Base-by-base conservation (phyloP, 1,140 invertebrate genomes). In the Oncopodura yosiiana region DNA sequence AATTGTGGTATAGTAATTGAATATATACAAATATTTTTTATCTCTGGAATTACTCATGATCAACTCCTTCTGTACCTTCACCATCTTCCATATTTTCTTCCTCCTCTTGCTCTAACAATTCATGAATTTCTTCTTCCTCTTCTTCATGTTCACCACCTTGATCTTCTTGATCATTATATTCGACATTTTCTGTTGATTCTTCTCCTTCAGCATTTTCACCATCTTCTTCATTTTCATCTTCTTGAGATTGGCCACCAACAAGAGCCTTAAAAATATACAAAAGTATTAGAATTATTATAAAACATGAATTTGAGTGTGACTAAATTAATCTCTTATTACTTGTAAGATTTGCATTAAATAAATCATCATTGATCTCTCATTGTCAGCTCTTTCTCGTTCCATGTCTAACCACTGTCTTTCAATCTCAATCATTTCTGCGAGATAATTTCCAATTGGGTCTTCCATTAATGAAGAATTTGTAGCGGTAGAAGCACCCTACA, bases 341-440 rank as follows among this genome's bases (percentile, higher is more conserved):
- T n/a, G 58, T 12, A 64, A 53, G 18, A 61, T 57, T 51, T 64
- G 62, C 58, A 61, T 64, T 56, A 64, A 59, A 56, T 61, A 64
- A 38, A 59, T 51, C 58, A 64, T 61, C 58, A 64, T 61, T n/a
- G 42, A 38, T 11, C 58, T 52, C 29, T 64, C 62, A 42, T 64
- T 64, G n/a, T 61, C 58, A 23, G 62, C 62, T 41, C 62, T 18
- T 27, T 64, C 62, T 14, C 62, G 27, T 42, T 64, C 62, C 56
- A 64, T 56, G 5, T 61, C 59, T 34, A 64, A 21, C 62, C 62
- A 64, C 23, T 60, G 55, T 24, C 58, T 29, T 36, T 64, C 62
- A 50, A 64, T 60, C 14, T 64, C 62, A n/a, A 64, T 53, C 62
- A 64, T 61, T 45, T 64, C 62, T 3, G 58, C 39, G 2, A 61